Evolutionary conservation across 2,797 vertebrate genomes (phyloP).

Genomic region (Betta splendens): DNA sequence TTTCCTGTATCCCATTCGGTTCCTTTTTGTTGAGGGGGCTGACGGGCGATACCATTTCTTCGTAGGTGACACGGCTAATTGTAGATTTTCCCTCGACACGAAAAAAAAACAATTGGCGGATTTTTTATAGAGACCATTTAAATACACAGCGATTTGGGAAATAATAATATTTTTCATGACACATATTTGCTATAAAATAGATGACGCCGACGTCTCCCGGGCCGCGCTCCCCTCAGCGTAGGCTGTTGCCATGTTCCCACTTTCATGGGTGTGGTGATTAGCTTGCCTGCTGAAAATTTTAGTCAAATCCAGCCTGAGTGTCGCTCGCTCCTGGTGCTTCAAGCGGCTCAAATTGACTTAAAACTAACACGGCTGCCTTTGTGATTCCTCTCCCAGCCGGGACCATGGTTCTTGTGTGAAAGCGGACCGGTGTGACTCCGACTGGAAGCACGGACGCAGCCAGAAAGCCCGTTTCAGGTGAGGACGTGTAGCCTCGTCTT

Average conservation of each 20-base stretch:
- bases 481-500: constrained; percentile 61
- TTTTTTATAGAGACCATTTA: accelerated
- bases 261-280: constrained; percentile 88
- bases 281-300: constrained; percentile 76
- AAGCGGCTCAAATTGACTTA: constrained; percentile 54
- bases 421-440: constrained; percentile 49
- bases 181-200: not conserved
- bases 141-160: accelerated
- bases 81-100: not conserved
- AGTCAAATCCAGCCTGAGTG: constrained; percentile 66
- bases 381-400: constrained; percentile 44
- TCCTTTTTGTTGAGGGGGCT: constrained; percentile 78
- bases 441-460: constrained; percentile 54
- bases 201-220: not conserved
- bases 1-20: constrained; percentile 81
- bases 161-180: accelerated
- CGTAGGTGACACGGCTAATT: constrained; percentile 26
- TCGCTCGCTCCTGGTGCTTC: constrained; percentile 38
- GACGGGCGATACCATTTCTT: constrained; percentile 76
- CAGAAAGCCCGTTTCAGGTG: constrained; percentile 76
- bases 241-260: constrained; percentile 86
- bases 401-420: constrained; percentile 75
- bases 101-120: accelerated
- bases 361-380: constrained; percentile 49
- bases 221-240: constrained; percentile 64